Evolutionary conservation across 1,140 invertebrate species (phyloP).

Genomic region (Archegozetes longisetosus): DNA sequence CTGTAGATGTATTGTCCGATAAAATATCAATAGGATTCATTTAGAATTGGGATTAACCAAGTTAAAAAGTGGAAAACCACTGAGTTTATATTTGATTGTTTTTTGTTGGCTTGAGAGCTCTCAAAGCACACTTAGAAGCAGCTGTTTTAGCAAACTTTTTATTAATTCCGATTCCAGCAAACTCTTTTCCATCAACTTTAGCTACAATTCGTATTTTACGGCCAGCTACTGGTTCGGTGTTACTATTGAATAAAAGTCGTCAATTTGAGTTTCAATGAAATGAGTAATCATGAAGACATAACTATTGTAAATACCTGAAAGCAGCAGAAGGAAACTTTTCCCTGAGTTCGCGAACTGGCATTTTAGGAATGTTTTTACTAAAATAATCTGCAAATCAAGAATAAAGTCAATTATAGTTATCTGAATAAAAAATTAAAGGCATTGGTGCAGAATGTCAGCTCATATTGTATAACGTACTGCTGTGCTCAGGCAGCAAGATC

Average conservation of each 20-base stretch:
- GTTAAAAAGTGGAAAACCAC: no score
- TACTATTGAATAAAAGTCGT: neutral
- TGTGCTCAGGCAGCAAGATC: no score
- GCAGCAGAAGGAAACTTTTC: constrained; percentile 27
- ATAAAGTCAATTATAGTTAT: constrained; percentile 1
- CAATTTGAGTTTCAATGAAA: neutral
- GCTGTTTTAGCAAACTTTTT: neutral
- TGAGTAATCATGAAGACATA: neutral
- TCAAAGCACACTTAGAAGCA: neutral
- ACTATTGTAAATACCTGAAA: neutral
- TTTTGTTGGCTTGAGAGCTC: no score
- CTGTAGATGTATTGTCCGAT: no score
- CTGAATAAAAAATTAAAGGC: neutral
- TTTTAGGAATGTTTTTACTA: constrained; percentile 35
- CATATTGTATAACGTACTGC: neutral
- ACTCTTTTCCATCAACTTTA: neutral
- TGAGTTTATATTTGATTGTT: no score
- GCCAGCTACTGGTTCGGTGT: neutral
- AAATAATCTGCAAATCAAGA: constrained; percentile 29
- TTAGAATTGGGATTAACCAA: no score
- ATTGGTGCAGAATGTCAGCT: no score
- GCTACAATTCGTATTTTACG: neutral
- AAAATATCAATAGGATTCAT: no score
- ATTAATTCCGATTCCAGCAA: neutral
- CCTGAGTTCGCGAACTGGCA: constrained; percentile 36